Base-by-base conservation (phyloP, 1,140 invertebrate species). In the Aradophagus sp. region DNA sequence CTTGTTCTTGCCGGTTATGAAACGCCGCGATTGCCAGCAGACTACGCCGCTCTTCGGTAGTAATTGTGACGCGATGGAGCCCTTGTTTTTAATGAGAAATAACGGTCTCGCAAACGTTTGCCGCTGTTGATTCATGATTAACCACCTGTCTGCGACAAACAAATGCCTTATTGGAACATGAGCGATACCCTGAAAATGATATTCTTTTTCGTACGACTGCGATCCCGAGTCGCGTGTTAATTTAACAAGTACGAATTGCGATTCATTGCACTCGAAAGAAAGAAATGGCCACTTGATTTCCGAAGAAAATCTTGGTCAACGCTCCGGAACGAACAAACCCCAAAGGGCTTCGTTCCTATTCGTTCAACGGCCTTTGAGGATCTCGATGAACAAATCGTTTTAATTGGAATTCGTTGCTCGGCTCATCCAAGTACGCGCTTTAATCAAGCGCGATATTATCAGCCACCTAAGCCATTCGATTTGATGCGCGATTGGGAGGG, bases 21-120 rank as follows among this genome's bases (percentile, higher is more conserved):
- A 71, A 72, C 50, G 56, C 67, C 68, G 58, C 58, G 63, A 78
- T 63, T 66, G 38, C 69, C 53, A 56, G 47, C 73, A 55, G 68
- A 68, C 75, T 72, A 68, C 76, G 67, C 41, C 55, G 68, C 80
- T 81, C 82, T 84, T 79, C 63, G 79, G 70, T 74, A 75, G 82
- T 83, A 84, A 84, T 81, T 74, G 71, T 76, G 74, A 80, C 69
- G 77, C 81, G 77, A 83, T 81, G 79, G 81, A 81, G 75, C 81
- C 77, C 79, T 84, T 81, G 81, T 83, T 84, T 83, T 84, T 84
- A 84, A 84, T 83, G 82, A 83, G 82, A 80, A 80, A 72, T 75
- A 72, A 75, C 68, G 50, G 59, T 42, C 61, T 36, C 36, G 52
- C 56, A 55, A n/a, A 32, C 36, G 58, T 63, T 70, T 73, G 38